Base-by-base conservation (phyloP, 2,113 vertebrate genomes). In the Rissa tridactyla region DNA sequence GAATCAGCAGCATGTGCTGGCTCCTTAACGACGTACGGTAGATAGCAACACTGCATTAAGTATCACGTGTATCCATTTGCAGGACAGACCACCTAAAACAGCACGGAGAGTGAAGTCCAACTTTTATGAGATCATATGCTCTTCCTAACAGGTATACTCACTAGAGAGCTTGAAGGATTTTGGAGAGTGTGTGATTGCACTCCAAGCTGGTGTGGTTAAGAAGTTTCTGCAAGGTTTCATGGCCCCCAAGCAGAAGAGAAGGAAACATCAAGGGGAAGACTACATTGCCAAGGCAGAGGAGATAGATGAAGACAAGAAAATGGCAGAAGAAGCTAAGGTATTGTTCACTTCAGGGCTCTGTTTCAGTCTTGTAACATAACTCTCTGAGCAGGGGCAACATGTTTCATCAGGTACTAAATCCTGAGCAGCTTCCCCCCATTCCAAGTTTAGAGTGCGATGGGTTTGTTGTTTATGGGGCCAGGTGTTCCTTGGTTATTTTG, bases 171-270 rank as follows among this genome's bases (percentile, higher is more conserved):
- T 99, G 86, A 99, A 99, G 96, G 99, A 99, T 82, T 99, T 99
- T 93, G 99, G 99, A 0, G 99, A 99, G 93, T 99, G 98, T 86
- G 98, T 99, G 96, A 99, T 99, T 95, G 98, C 98, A 7, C 98
- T 99, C 80, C 99, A 99, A 92, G 99, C 98, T 86, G 98, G 99
- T 54, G 98, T 99, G 29, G 99, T 99, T 96, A 99, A 99, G 96
- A 99, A 99, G 97, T 99, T 99, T 97, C 98, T 99, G 71, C 99
- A 99, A 97, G 99, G 99, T 64, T 99, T 99, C 98, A 99, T 99
- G 99, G 99, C 99, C 72, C 99, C 99, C 51, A 99, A 99, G 90
- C 99, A 99, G 96, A 99, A 99, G 98, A 99, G 98, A 96, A 99
- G 97, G 92, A 99, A 98, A 97, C 98, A 98, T n/a, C 98, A 97